Evolutionary conservation across 1,140 invertebrate genomes (phyloP).

Genomic region (Paraescarpia echinospica): DNA sequence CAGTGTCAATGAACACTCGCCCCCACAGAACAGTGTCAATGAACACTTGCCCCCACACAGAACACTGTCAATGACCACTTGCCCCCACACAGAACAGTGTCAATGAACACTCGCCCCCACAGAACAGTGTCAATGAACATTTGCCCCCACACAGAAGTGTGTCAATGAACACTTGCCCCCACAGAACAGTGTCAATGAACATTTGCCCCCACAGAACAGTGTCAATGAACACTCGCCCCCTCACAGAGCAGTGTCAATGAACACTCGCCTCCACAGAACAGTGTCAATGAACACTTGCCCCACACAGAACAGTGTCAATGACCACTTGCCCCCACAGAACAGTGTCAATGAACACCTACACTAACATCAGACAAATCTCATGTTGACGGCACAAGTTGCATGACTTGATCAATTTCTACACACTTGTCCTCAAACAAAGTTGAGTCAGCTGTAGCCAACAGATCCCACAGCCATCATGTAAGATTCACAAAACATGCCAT

Average conservation of each 20-base stretch:
- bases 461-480: too few relatives aligned
- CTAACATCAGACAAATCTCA: too few relatives aligned
- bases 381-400: too few relatives aligned
- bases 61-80: background rate
- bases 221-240: too few relatives aligned
- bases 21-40: too few relatives aligned
- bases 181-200: background rate
- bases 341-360: background rate
- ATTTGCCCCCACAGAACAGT: background rate
- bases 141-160: too few relatives aligned
- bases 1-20: background rate
- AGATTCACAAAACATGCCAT: too few relatives aligned
- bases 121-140: conserved; percentile 37
- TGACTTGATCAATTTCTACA: too few relatives aligned
- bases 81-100: conserved; percentile 37
- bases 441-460: too few relatives aligned
- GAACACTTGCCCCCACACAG: background rate
- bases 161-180: background rate
- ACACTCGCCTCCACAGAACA: background rate
- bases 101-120: background rate
- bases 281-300: background rate
- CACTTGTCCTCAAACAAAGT: too few relatives aligned
- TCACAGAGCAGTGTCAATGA: conserved; percentile 34
- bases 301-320: conserved; percentile 39
- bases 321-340: background rate